These are phyloP conservation scores for Casuarius casuarius DNA, from an alignment of 2,113 vertebrate species.

Conservation along the genomic window DNA sequence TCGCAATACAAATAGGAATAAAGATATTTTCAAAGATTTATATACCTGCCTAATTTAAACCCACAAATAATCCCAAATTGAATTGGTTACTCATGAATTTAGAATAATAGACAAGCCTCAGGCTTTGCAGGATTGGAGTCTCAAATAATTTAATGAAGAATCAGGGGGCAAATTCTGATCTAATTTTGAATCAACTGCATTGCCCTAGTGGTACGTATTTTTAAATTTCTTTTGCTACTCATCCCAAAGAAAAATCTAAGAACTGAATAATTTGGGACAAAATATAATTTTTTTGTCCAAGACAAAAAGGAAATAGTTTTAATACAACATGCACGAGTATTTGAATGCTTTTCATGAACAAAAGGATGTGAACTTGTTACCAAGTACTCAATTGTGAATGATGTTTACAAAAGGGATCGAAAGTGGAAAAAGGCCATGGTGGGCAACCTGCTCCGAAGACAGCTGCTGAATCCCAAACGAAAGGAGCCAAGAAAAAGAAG, in stretches of 20 bases:
- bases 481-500: constrained; percentile 84
- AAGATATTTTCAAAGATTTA: background rate
- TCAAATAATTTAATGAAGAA: background rate
- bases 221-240: background rate
- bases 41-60: background rate
- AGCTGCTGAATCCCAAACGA: constrained; percentile 66
- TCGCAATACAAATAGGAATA: background rate
- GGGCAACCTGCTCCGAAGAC: constrained; percentile 76
- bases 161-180: background rate
- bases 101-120: background rate
- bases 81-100: background rate
- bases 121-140: background rate
- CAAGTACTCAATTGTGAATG: constrained; percentile 34
- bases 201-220: background rate
- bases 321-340: background rate
- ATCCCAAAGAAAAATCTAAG: background rate
- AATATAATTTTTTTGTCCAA: background rate
- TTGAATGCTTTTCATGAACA: background rate
- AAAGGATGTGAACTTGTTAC: constrained; percentile 6
- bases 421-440: constrained; percentile 66
- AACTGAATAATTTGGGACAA: background rate
- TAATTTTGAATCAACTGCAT: background rate
- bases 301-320: background rate
- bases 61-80: background rate
- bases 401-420: constrained; percentile 74